Evolutionary conservation across 2,113 vertebrate genomes (phyloP).

Genomic region (Piaya cayana): DNA sequence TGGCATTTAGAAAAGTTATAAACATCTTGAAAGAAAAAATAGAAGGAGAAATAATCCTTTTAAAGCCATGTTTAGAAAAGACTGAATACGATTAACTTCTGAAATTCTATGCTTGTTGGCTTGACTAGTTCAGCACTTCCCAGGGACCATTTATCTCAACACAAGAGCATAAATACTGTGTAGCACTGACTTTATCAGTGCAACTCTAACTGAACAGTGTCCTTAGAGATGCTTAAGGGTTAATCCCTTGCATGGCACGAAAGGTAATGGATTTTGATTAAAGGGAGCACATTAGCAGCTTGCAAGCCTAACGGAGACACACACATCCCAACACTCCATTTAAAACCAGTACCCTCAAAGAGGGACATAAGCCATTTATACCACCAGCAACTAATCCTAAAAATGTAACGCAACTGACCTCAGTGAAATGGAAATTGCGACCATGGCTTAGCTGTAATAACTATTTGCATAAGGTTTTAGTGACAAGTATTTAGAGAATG

Average conservation of each 20-base stretch:
- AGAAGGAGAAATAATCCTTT: conserved; percentile 29
- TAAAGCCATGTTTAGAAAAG: conserved; percentile 24
- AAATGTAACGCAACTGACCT: conserved; percentile 29
- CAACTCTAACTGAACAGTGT: background rate
- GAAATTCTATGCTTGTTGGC: conserved; percentile 47
- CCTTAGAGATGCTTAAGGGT: conserved; percentile 40
- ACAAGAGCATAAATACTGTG: background rate
- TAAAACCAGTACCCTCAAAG: conserved; percentile 38
- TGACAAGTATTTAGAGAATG: background rate
- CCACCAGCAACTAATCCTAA: conserved; percentile 20
- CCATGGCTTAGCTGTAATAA: conserved; percentile 18
- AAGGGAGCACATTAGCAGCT: background rate
- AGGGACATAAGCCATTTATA: conserved; percentile 26
- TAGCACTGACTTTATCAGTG: background rate
- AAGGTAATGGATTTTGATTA: conserved; percentile 55
- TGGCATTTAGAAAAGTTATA: background rate
- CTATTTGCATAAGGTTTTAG: conserved; percentile 57
- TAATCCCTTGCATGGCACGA: conserved; percentile 15
- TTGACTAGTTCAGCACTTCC: background rate
- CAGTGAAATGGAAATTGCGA: conserved; percentile 43
- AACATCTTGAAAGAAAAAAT: background rate
- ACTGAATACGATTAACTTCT: conserved; percentile 57
- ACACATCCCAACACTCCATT: background rate
- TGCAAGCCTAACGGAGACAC: conserved; percentile 28
- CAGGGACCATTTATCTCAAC: conserved; percentile 32